Evolutionary conservation across 2,888 invertebrate species (phyloP), one percentile per base, ranked within the genome.

Genomic region (Scaptomyza tumidula): DNA sequence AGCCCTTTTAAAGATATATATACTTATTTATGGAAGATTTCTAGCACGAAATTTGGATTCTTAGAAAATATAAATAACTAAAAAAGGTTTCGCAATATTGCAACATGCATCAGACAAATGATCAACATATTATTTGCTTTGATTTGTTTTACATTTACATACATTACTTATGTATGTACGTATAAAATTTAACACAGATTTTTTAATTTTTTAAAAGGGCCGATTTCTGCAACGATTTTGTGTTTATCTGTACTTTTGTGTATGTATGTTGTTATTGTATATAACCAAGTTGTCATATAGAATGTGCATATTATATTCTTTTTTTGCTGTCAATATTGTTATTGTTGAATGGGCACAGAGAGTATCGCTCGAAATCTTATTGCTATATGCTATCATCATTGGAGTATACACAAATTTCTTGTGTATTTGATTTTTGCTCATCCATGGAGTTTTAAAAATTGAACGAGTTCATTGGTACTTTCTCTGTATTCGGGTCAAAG

Each of bases 401-500:
- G 35, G 19, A 52, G 48, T 63, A 55, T 74, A 78, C 74, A 74
- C 14, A 61, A 41, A 52, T 56, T 41, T 9, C 24, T 43, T 59
- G 60, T 49, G 67, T 67, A 54, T 48, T 19, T 54, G 45, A 37
- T 65, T 55, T 45, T 35, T 67, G 43, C 56, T 55, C 44, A 50
- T 45, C 43, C 27, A 44, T 73, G 46, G 29, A 54, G 39, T 46
- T 78, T 90, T 91, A 91, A 90, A 91, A 91, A 78, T 91, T 85
- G 73, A 89, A 91, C 64, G 90, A 79, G 70, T 91, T 91, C 81
- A 90, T 90, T 83, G 89, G 89, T 86, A 90, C 83, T 84, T 91
- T 91, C 59, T 91, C 91, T 66, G 85, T 95, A 92, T 95, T 95
- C 66, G 97, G 95, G 93, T 97, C 97, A 93, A 98, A 98, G 91